Base-by-base conservation (phyloP, 92 coral and sea anemone genomes). In the Epizoanthus ramosus region DNA sequence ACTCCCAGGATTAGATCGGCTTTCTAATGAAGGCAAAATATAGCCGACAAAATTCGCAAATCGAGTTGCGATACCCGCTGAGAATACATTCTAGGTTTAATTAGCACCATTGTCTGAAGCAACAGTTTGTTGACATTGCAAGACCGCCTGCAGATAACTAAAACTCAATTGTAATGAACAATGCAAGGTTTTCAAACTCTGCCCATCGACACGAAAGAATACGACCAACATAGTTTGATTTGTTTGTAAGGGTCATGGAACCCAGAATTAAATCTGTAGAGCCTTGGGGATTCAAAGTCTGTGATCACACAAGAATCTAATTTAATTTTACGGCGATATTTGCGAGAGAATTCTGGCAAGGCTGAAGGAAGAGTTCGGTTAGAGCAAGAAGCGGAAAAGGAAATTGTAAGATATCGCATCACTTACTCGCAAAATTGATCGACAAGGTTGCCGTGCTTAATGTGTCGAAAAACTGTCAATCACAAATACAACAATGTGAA, bases 101-200 rank as follows among this genome's bases (percentile, higher is more conserved):
- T 90, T 92, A 87, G 86, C 83, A 63, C 90, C 52, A 84, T 92
- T 90, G 91, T 87, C 63, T 85, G 16, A 64, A 19, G 79, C 63
- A 86, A 92, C 73, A 79, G 81, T 86, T 83, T 89, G 85, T 87
- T 92, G 93, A 92, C 95, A 89, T 86, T 66, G 79, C 6, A 41
- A 45, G 53, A 63, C 58, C 73, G 84, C 86, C 59, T 73, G 80
- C 53, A 61, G 80, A 67, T 63, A 43, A 37, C 72, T 52, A 54
- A 35, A 65, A 71, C 68, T 80, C 19, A 17, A 64, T 41, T 60
- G 39, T 68, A 21, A 39, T 63, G 85, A 66, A 77, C 47, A 74
- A 79, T 21, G 17, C 54, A 87, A 75, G 39, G 72, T 33, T 67
- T 35, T 67, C 47, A 75, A 75, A 57, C 21, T 35, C 80, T 74